Base-by-base conservation (phyloP, 2,888 invertebrate species). In the Papilio elwesi region DNA sequence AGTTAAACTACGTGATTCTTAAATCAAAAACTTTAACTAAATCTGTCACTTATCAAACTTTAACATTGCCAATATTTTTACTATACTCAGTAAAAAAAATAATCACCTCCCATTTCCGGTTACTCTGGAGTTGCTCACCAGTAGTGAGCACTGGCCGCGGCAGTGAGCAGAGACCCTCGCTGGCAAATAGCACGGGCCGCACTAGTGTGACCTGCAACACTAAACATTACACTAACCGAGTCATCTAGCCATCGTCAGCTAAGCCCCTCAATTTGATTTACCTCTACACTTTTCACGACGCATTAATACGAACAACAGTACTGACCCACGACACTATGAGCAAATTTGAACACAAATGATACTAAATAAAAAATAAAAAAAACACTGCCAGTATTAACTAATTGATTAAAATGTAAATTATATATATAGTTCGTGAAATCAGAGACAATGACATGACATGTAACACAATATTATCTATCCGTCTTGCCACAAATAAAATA, bases 61-160 rank as follows among this genome's bases (percentile, higher is more conserved):
- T 12, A 55, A 26, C 12, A 55, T 6, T 55, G 26, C 6, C 6
- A 55, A 53, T 5, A 26, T 49, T 49, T 49, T 12, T 49, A 49
- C 11, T 6, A 49, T 12, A 49, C 6, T 11, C 0, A 26, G 6
- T 26, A 11, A 1, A 57, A 57, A 59, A 73, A 67, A 71, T 55
- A 64, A 74, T 87, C 78, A 89, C 90, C 90, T 79, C 86, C 86
- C 83, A 87, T 83, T 75, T 88, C 87, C 71, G 87, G 85, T 77
- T 87, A 87, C 74, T 82, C 84, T 87, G 84, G 85, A 88, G 78
- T 26, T 82, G 49, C 87, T 74, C 79, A 88, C 86, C 86, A 87
- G 80, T 59, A 80, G 80, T 78, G 72, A 68, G 66, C 57, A 71
- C 64, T 76, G 80, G 81, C 82, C 66, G 59, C 80, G 74, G 66